These are phyloP conservation scores for Pandemis heparana DNA, from an alignment of 2,888 invertebrate genomes.

Conservation along the genomic window DNA sequence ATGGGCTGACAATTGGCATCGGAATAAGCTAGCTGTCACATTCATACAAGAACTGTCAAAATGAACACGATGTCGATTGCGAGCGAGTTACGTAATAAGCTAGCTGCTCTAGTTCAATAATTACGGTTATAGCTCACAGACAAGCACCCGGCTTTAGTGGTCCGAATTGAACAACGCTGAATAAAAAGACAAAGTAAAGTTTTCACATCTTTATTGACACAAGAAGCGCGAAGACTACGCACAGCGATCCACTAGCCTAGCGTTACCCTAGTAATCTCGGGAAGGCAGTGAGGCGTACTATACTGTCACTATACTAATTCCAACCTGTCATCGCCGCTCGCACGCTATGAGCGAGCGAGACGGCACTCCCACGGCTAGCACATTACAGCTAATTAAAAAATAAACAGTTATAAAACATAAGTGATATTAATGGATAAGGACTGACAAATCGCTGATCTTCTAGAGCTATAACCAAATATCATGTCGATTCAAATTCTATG, in stretches of 20 bases:
- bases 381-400: background rate
- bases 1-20: too few relatives aligned
- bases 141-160: background rate
- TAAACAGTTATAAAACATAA: too few relatives aligned
- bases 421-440: background rate
- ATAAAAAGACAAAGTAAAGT: constrained; percentile 51
- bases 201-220: constrained; percentile 82
- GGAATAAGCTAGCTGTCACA: too few relatives aligned
- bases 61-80: too few relatives aligned
- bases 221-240: constrained; percentile 77
- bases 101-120: too few relatives aligned
- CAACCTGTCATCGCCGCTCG: background rate
- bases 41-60: too few relatives aligned
- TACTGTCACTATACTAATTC: constrained; percentile 8
- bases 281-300: constrained; percentile 65
- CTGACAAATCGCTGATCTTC: too few relatives aligned
- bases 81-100: too few relatives aligned
- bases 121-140: too few relatives aligned
- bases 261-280: constrained; percentile 67
- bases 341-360: background rate
- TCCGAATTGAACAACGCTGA: constrained; percentile 11
- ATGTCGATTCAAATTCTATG: too few relatives aligned
- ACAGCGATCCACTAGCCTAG: constrained; percentile 69
- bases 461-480: too few relatives aligned
- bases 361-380: background rate